Conservation (phyloP, 2,888 invertebrate species). For the Miltochrista miniata region DNA sequence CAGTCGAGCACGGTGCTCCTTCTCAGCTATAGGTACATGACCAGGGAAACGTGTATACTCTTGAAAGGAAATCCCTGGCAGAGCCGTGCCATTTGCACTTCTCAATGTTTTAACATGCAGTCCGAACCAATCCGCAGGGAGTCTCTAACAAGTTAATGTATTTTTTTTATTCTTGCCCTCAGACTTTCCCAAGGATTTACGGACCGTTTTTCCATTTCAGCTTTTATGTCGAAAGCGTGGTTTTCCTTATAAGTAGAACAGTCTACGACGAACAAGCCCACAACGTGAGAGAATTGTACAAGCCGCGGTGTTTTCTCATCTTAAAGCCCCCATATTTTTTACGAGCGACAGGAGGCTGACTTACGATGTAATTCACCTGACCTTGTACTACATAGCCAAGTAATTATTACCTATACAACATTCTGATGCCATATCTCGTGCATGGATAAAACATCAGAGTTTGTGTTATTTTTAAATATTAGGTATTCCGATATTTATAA, state of each 20-base stretch:
- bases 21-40: too few relatives aligned
- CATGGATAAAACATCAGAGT: too few relatives aligned
- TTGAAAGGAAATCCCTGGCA: too few relatives aligned
- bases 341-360: neutral
- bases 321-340: neutral
- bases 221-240: constrained; percentile 18
- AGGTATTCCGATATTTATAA: too few relatives aligned
- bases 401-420: neutral
- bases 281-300: neutral
- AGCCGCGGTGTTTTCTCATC: neutral
- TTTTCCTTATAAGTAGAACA: constrained; percentile 8
- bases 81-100: too few relatives aligned
- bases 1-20: too few relatives aligned
- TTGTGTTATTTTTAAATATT: too few relatives aligned
- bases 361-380: neutral
- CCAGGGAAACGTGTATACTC: too few relatives aligned
- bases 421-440: too few relatives aligned
- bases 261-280: neutral
- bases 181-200: constrained; percentile 29
- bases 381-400: neutral
- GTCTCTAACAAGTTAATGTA: neutral
- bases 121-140: neutral
- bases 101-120: neutral
- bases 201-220: constrained; percentile 11
- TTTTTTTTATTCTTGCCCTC: constrained; percentile 27